Conservation (phyloP, 2,888 invertebrate genomes). For the Adelognathus sp. region DNA sequence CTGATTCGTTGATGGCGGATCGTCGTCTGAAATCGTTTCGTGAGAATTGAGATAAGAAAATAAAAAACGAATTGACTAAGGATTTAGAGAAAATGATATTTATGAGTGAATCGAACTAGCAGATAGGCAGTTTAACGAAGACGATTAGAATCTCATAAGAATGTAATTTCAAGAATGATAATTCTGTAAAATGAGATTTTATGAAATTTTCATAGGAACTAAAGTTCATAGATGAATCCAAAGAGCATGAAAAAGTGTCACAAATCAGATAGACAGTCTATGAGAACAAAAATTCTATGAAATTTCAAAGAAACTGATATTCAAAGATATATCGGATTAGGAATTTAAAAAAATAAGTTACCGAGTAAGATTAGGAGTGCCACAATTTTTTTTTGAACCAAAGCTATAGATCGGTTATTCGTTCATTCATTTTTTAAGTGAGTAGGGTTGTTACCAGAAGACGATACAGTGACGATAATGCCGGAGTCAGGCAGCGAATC, state of each 20-base stretch:
- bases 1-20: conserved; percentile 9
- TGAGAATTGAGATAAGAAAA: neutral
- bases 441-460: conserved; percentile 44
- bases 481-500: conserved; percentile 43
- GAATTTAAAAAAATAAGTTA: neutral
- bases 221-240: no score
- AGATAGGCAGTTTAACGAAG: neutral
- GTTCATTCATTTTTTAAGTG: no score
- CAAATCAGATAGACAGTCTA: no score
- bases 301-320: neutral
- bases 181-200: no score
- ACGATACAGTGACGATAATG: conserved; percentile 51
- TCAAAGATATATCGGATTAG: neutral
- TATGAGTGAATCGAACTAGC: neutral
- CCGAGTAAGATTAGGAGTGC: neutral
- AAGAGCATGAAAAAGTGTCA: no score
- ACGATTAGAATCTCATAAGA: neutral
- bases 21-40: conserved; percentile 34
- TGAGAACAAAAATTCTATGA: no score
- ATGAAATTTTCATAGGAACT: no score
- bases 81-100: neutral
- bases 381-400: neutral
- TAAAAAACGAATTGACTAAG: neutral
- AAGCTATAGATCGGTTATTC: neutral
- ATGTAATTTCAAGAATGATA: no score